Percentiles rank a stretch among this genome's conserved stretches.
Evolutionary conservation across 2,113 vertebrate genomes (phyloP).

Genomic region (Chloropsis cyanopogon): DNA sequence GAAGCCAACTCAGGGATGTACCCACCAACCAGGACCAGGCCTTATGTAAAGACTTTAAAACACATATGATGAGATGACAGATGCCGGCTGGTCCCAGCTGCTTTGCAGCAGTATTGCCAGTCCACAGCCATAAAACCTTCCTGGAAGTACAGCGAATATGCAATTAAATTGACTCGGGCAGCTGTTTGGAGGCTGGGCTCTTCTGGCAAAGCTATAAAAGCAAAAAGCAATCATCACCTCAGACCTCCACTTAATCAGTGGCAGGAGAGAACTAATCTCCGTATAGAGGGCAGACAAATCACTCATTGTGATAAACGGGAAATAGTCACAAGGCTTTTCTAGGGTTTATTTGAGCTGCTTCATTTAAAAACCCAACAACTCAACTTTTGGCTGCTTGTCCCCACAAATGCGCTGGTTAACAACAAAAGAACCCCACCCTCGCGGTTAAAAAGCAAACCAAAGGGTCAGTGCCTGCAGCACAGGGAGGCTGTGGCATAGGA

Average conservation of each 20-base stretch:
- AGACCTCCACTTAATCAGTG: constrained; percentile 14
- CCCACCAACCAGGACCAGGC: background rate
- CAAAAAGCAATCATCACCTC: constrained; percentile 11
- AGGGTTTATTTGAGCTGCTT: background rate
- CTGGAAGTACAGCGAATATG: background rate
- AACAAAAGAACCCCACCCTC: background rate
- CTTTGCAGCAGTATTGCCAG: background rate
- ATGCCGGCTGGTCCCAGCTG: background rate
- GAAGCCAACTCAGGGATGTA: background rate
- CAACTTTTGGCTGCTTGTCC: background rate
- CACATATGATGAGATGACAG: background rate
- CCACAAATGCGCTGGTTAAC: background rate
- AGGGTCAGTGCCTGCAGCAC: background rate
- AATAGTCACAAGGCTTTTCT: background rate
- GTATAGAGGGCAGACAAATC: background rate
- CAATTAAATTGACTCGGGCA: constrained; percentile 18
- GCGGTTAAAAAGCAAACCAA: background rate
- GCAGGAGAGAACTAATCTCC: background rate
- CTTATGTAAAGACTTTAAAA: background rate
- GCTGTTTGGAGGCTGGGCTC: constrained; percentile 32
- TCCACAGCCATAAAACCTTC: constrained; percentile 18
- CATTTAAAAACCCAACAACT: background rate
- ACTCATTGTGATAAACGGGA: background rate
- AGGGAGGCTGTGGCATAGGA: background rate
- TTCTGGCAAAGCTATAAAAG: constrained; percentile 47